Conservation (phyloP, 2,888 invertebrate genomes). For the Allolobophora icterica region DNA sequence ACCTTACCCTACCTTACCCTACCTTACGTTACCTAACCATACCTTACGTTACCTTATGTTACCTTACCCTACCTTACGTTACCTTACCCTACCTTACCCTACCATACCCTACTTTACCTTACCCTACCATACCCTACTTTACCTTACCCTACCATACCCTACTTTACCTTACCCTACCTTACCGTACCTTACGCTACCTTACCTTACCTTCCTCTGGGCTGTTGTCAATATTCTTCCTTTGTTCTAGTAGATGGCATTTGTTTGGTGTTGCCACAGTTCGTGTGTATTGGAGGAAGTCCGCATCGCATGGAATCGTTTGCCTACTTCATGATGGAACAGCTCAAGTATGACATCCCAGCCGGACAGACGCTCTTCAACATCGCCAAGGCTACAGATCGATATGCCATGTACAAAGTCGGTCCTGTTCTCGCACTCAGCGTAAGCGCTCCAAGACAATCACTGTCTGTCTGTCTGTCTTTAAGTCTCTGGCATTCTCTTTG, state of each 20-base stretch:
- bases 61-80: no score
- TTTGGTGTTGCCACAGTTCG: slow-evolving; percentile 77
- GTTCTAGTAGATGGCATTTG: not conserved
- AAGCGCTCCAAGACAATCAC: slow-evolving; percentile 40
- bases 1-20: no score
- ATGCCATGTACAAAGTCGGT: slow-evolving; percentile 93
- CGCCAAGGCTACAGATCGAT: slow-evolving; percentile 82
- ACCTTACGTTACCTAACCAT: no score
- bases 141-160: no score
- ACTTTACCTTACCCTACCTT: no score
- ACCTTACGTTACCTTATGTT: no score
- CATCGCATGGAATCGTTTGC: slow-evolving; percentile 93
- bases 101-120: no score
- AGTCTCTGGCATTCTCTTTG: no score
- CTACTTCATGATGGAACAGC: slow-evolving; percentile 85
- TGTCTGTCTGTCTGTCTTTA: not conserved
- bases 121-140: no score
- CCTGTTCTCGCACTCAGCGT: slow-evolving; percentile 80
- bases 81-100: no score
- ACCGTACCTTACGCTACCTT: no score
- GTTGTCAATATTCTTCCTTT: not conserved
- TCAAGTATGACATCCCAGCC: slow-evolving; percentile 85
- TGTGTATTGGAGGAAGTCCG: slow-evolving; percentile 95
- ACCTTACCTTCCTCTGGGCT: no score
- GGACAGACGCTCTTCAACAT: slow-evolving; percentile 87